These are phyloP conservation scores for Campylomormyrus numenius DNA, from an alignment of 2,113 vertebrate genomes.

Conservation along the genomic window DNA sequence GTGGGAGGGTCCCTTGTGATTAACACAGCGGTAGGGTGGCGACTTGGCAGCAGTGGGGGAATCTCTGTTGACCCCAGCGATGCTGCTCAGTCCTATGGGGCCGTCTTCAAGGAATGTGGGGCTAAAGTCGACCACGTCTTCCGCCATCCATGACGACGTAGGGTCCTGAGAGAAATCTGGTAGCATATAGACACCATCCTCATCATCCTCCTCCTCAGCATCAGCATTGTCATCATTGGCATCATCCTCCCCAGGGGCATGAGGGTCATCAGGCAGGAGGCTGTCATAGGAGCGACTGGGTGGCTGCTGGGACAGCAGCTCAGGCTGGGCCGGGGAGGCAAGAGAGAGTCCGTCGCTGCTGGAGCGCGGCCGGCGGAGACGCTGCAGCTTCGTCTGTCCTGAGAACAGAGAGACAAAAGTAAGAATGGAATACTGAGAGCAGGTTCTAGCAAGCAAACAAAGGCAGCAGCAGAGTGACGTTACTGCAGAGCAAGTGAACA, in stretches of 20 bases:
- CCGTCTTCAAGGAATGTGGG: conserved; percentile 62
- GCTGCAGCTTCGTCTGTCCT: conserved; percentile 45
- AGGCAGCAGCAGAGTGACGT: neutral
- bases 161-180: conserved; percentile 51
- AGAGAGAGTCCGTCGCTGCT: conserved; percentile 66
- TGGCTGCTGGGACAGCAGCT: conserved; percentile 38
- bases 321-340: conserved; percentile 40
- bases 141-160: conserved; percentile 56
- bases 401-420: neutral
- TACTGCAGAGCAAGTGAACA: no score
- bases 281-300: conserved; percentile 45
- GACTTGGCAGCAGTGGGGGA: conserved; percentile 43
- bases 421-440: neutral
- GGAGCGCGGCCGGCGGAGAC: conserved; percentile 62
- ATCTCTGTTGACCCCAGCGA: conserved; percentile 39
- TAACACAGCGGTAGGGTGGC: conserved; percentile 42
- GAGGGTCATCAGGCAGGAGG: conserved; percentile 41
- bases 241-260: conserved; percentile 27
- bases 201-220: conserved; percentile 34
- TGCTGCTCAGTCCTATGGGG: conserved; percentile 33
- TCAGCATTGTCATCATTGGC: conserved; percentile 23
- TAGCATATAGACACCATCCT: conserved; percentile 50
- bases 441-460: neutral
- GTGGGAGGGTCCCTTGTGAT: conserved; percentile 50
- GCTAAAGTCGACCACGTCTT: conserved; percentile 63